Evolutionary conservation across 2,888 invertebrate genomes (phyloP).

Genomic region (Stenolophus ochropezus): DNA sequence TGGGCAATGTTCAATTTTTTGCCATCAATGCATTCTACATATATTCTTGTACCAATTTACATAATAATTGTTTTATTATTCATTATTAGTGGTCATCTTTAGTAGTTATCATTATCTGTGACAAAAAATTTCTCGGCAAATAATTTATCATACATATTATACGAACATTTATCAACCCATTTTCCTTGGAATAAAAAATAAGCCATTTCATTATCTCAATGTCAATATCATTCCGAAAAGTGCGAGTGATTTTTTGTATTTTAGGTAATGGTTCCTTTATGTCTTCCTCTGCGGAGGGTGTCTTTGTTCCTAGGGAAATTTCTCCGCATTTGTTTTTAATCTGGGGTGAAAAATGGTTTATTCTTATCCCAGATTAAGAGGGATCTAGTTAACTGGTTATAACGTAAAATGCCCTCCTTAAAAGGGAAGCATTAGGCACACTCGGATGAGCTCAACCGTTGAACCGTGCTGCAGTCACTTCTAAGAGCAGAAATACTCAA

Average conservation of each 20-base stretch:
- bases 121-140: too few species aligned
- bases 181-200: not conserved
- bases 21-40: too few species aligned
- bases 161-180: too few species aligned
- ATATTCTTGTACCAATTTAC: too few species aligned
- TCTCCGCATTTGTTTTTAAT: constrained; percentile 57
- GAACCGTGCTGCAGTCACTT: constrained; percentile 48
- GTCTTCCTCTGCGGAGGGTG: constrained; percentile 1
- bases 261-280: constrained; percentile 7
- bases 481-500: not conserved
- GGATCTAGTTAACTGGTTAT: constrained; percentile 60
- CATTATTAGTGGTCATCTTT: too few species aligned
- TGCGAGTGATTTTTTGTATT: constrained; percentile 12
- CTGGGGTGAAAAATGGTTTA: constrained; percentile 59
- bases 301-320: constrained; percentile 53
- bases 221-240: constrained; percentile 2
- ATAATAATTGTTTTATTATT: too few species aligned
- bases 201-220: constrained; percentile 4
- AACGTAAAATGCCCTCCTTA: constrained; percentile 59
- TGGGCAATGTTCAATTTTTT: too few species aligned
- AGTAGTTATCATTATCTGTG: too few species aligned
- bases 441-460: constrained; percentile 43
- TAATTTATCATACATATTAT: too few species aligned
- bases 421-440: constrained; percentile 57
- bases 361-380: constrained; percentile 60